phyloP scores from a whole-genome alignment of 2,888 invertebrate genomes.

The Parnassius mnemosyne region DNA sequence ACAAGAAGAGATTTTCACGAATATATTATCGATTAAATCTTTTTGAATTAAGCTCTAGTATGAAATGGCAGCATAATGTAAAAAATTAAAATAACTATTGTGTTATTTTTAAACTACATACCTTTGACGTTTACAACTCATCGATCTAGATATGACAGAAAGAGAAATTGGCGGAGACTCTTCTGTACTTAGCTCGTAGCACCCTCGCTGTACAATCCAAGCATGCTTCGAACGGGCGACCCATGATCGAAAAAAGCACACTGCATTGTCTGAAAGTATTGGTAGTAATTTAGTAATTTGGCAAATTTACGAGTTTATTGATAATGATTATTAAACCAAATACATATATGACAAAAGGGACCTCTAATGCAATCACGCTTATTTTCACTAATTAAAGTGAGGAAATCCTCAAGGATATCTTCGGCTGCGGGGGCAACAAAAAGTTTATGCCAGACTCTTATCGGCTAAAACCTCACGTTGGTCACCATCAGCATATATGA shows the following conservation, averaged over 20 bases:
- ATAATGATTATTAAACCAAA: no score
- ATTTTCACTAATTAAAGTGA: background rate
- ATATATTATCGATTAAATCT: no score
- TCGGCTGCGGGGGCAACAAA: no score
- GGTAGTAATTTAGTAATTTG: background rate
- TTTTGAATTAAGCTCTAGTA: no score
- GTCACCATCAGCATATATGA: no score
- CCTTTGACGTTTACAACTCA: slow-evolving; percentile 63
- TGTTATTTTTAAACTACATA: slow-evolving; percentile 28
- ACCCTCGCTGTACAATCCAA: slow-evolving; percentile 73
- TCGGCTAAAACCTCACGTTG: no score
- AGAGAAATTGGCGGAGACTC: slow-evolving; percentile 50
- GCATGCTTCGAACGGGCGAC: slow-evolving; percentile 55
- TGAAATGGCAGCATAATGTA: no score
- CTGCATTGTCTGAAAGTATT: slow-evolving; percentile 50
- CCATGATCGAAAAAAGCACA: slow-evolving; percentile 73
- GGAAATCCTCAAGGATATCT: no score
- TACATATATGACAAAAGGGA: background rate
- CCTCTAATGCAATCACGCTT: background rate
- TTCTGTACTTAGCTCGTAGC: slow-evolving; percentile 47
- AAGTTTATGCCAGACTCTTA: no score
- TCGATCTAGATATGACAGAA: slow-evolving; percentile 52
- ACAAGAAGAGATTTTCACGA: no score
- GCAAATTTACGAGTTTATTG: background rate
- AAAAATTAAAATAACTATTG: no score